Evolutionary conservation across 2,113 vertebrate genomes (phyloP).

Genomic region (Perca fluviatilis): DNA sequence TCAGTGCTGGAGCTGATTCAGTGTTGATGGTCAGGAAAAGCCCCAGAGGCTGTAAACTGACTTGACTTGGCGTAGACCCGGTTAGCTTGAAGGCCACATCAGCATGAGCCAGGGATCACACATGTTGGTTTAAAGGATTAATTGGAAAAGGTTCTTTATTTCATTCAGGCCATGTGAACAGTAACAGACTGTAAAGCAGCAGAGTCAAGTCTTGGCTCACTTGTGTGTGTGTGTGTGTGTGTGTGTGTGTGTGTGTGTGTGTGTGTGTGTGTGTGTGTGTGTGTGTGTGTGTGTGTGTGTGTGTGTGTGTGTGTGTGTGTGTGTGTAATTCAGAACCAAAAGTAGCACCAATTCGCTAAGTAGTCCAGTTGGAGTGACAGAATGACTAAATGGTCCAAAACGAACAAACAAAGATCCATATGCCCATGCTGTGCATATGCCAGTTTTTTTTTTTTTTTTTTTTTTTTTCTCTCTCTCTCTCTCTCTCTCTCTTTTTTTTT

Average conservation of each 20-base stretch:
- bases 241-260: conserved; percentile 35
- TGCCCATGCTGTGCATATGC: conserved; percentile 76
- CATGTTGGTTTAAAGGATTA: conserved; percentile 81
- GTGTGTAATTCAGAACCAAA: conserved; percentile 62
- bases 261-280: conserved; percentile 37
- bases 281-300: conserved; percentile 37
- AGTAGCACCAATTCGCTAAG: conserved; percentile 81
- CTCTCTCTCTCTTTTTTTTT: conserved; percentile 49
- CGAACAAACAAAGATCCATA: conserved; percentile 82
- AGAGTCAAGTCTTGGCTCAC: conserved; percentile 68
- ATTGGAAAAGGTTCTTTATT: conserved; percentile 78
- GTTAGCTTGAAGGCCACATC: conserved; percentile 46
- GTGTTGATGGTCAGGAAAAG: conserved; percentile 43
- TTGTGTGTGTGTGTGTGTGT: conserved; percentile 18
- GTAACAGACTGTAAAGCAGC: conserved; percentile 75
- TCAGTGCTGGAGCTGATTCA: conserved; percentile 46
- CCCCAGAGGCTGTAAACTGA: conserved; percentile 64
- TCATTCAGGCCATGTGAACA: conserved; percentile 77
- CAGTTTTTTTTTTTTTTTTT: too few relatives aligned
- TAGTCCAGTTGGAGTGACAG: conserved; percentile 82
- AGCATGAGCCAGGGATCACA: conserved; percentile 73
- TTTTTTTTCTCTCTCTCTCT: conserved; percentile 41
- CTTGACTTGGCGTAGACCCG: conserved; percentile 61
- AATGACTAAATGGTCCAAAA: conserved; percentile 84
- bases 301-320: conserved; percentile 22